These are phyloP conservation scores for Anguilla obscura DNA, from an alignment of 2,797 vertebrate species.

Conservation along the genomic window DNA sequence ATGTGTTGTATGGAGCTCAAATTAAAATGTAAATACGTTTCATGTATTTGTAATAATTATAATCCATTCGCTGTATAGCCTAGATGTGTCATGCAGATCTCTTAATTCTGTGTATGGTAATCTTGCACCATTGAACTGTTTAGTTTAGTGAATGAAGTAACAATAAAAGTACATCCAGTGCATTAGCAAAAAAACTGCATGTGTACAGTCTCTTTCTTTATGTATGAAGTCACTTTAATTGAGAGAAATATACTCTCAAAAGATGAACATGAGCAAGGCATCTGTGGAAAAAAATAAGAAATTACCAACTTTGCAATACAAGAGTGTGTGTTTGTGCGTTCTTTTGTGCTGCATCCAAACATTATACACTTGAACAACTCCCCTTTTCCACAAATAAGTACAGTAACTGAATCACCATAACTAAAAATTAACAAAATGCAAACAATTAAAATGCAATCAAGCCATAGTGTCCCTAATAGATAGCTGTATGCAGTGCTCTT, in stretches of 20 bases:
- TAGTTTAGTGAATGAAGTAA: slow-evolving; percentile 96
- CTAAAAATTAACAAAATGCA: too few relatives aligned
- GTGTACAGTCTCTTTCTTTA: slow-evolving; percentile 48
- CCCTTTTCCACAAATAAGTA: too few relatives aligned
- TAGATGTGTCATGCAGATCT: slow-evolving; percentile 98
- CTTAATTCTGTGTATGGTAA: slow-evolving; percentile 98
- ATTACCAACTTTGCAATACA: too few relatives aligned
- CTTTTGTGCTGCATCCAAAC: too few relatives aligned
- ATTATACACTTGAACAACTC: too few relatives aligned
- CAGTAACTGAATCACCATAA: too few relatives aligned
- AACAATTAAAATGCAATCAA: too few relatives aligned
- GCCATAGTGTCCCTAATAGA: too few relatives aligned
- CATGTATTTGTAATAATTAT: slow-evolving; percentile 99
- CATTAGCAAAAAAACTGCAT: slow-evolving; percentile 69
- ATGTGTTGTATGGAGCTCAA: slow-evolving; percentile 93
- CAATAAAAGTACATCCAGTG: slow-evolving; percentile 97
- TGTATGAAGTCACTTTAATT: not conserved
- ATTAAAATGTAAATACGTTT: slow-evolving; percentile 99
- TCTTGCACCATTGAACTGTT: slow-evolving; percentile 93
- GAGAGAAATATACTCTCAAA: not conserved
- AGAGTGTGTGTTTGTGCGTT: too few relatives aligned
- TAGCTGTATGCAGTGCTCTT: not conserved
- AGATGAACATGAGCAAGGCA: too few relatives aligned
- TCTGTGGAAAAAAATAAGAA: too few relatives aligned
- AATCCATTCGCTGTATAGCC: slow-evolving; percentile 99